A percentile compares a stretch with the other conserved stretches of the same genome.
phyloP scores from a whole-genome alignment of 1,140 invertebrate species.

The Camponotus vicinus region DNA sequence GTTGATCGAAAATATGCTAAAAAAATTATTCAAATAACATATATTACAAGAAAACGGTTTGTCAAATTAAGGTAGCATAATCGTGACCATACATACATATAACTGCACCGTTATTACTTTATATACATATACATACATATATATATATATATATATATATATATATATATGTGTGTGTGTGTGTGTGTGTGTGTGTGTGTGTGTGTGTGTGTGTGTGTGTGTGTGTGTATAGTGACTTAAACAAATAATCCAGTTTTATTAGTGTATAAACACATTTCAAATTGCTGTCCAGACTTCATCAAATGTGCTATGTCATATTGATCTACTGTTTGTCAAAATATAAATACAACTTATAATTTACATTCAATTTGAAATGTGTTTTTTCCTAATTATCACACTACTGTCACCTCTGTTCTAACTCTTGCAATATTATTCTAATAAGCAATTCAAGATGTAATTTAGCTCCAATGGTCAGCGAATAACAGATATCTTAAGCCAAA shows the following conservation, averaged over 20 bases:
- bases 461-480: too few species aligned
- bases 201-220: too few species aligned
- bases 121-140: too few species aligned
- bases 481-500: too few species aligned
- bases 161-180: too few species aligned
- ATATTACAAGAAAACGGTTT: not conserved
- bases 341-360: not conserved
- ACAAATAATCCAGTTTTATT: not conserved
- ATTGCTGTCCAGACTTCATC: not conserved
- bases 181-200: too few species aligned
- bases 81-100: not conserved
- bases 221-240: not conserved
- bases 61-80: not conserved
- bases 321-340: not conserved
- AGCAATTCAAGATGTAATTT: too few species aligned
- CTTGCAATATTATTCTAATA: too few species aligned
- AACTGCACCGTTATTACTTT: not conserved
- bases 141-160: too few species aligned
- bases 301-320: not conserved
- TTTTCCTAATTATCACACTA: not conserved
- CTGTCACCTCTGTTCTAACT: too few species aligned
- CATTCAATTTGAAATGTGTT: conserved; percentile 2
- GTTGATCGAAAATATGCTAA: not conserved
- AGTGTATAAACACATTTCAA: not conserved
- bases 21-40: conserved; percentile 29